Evolutionary conservation across 2,797 vertebrate genomes (phyloP).

Genomic region (Acestrorhynchus altus): DNA sequence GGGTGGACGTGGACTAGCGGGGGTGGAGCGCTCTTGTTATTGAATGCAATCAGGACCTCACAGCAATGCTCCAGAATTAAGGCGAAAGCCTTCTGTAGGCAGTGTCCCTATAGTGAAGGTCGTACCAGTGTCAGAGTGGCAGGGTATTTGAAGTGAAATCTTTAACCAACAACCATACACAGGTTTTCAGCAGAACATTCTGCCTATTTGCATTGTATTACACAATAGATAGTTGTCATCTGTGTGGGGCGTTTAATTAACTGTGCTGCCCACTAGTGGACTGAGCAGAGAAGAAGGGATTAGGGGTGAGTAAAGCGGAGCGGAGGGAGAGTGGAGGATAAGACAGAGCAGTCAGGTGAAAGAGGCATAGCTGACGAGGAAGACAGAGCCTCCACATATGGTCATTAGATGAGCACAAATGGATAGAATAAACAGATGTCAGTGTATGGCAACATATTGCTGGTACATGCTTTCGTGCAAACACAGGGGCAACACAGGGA

Average conservation of each 20-base stretch:
- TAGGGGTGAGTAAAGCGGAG: neutral
- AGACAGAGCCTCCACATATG: constrained; percentile 12
- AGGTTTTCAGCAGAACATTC: too few species aligned
- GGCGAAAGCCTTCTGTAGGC: too few species aligned
- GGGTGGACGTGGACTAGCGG: too few species aligned
- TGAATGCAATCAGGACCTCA: too few species aligned
- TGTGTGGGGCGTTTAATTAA: constrained; percentile 16
- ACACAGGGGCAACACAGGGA: constrained; percentile 21
- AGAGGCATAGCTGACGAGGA: constrained; percentile 7
- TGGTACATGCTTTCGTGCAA: constrained; percentile 21
- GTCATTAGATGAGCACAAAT: constrained; percentile 7
- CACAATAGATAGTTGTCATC: constrained; percentile 15
- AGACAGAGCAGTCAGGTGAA: neutral
- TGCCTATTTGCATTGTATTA: neutral
- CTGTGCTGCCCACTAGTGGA: constrained; percentile 52
- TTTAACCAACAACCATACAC: neutral
- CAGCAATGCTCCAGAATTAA: too few species aligned
- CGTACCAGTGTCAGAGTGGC: neutral
- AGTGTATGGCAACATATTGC: constrained; percentile 22
- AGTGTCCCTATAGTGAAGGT: too few species aligned
- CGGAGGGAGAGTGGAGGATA: neutral
- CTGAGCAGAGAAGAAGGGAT: neutral
- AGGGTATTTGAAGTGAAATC: neutral
- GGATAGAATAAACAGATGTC: constrained; percentile 17
- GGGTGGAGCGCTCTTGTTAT: too few species aligned